Evolutionary conservation across 2,888 invertebrate species (phyloP).

Genomic region (Hipparchia semele): DNA sequence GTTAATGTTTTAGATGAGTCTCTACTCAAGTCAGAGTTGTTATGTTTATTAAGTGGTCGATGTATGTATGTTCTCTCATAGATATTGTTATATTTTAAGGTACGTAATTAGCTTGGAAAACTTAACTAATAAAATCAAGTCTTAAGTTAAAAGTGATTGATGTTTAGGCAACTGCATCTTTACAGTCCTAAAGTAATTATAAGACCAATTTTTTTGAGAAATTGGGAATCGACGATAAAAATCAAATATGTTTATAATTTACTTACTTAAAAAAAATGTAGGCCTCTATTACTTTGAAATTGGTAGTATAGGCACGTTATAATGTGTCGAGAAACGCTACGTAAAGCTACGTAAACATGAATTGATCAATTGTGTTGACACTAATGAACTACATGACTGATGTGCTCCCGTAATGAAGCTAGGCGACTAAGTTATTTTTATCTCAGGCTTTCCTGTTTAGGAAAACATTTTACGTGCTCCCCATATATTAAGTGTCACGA

Average conservation of each 20-base stretch:
- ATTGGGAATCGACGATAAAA: no score
- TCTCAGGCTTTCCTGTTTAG: not conserved
- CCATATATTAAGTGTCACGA: not conserved
- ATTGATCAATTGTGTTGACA: conserved; percentile 41
- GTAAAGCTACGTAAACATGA: conserved; percentile 31
- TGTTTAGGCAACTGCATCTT: no score
- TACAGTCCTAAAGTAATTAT: no score
- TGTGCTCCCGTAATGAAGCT: conserved; percentile 29
- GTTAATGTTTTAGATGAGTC: not conserved
- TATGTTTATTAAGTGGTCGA: not conserved
- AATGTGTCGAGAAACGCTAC: conserved; percentile 28
- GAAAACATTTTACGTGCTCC: conserved; percentile 1
- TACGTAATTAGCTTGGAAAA: not conserved
- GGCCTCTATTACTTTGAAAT: not conserved
- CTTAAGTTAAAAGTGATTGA: no score
- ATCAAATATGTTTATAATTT: not conserved
- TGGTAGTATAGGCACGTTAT: conserved; percentile 6
- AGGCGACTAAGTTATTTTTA: conserved; percentile 24
- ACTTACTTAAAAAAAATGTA: not conserved
- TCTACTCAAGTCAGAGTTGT: not conserved
- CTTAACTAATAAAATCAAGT: not conserved
- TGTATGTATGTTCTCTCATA: not conserved
- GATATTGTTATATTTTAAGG: no score
- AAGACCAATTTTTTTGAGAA: no score
- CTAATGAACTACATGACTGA: conserved; percentile 30